Percentiles rank a stretch among this genome's conserved stretches.
Evolutionary conservation across 2,888 invertebrate species (phyloP).

Genomic region (Odiellus spinosus): DNA sequence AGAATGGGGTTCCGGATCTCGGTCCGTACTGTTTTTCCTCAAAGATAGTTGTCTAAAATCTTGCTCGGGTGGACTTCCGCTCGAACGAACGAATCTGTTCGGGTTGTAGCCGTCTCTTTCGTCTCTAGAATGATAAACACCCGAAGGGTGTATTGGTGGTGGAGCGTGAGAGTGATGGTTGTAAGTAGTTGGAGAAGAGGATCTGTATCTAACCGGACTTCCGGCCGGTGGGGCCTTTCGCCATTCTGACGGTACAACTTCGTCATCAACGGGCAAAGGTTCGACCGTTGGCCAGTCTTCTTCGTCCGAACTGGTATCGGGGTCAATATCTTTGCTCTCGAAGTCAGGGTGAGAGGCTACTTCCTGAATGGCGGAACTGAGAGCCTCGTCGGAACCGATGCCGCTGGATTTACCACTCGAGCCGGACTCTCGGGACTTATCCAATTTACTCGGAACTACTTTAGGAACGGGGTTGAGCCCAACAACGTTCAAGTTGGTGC

Average conservation of each 20-base stretch:
- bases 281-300: slow-evolving; percentile 12
- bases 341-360: slow-evolving; percentile 16
- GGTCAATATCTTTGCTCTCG: slow-evolving; percentile 16
- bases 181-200: neutral
- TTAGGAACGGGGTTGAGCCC: slow-evolving; percentile 12
- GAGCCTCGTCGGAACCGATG: slow-evolving; percentile 17
- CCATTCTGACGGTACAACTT: slow-evolving; percentile 13
- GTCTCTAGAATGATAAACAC: too few species aligned
- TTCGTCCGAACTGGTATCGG: slow-evolving; percentile 16
- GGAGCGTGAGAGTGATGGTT: neutral
- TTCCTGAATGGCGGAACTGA: slow-evolving; percentile 17
- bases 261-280: slow-evolving; percentile 7
- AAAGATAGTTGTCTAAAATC: neutral
- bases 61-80: neutral
- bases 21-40: neutral
- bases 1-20: neutral
- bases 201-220: neutral
- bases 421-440: slow-evolving; percentile 7
- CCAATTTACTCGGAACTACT: slow-evolving; percentile 4
- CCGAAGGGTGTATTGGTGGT: neutral
- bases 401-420: slow-evolving; percentile 14
- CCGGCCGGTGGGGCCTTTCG: slow-evolving; percentile 6
- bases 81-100: slow-evolving; percentile 5
- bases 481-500: slow-evolving; percentile 17
- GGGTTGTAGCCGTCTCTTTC: neutral